Base-by-base conservation (phyloP, 2,888 invertebrate genomes). In the Rhimphoctona megacephalus region DNA sequence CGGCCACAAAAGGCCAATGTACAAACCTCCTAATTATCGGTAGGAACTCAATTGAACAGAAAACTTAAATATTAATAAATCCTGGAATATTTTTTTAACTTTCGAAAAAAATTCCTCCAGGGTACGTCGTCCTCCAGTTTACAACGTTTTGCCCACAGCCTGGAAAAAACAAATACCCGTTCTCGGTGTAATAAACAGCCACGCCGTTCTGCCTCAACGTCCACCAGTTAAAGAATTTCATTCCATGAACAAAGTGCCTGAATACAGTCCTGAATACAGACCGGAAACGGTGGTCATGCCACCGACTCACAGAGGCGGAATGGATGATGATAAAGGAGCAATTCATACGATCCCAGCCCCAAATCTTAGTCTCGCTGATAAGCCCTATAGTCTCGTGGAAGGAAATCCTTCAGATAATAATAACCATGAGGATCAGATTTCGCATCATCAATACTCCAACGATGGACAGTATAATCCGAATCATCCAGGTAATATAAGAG, bases 271-370 rank as follows among this genome's bases (percentile, higher is more conserved):
- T 0, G 91, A 92, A 72, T 91, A 91, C 66, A 88, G 91, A 30
- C 91, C 92, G 54, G 92, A 92, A 74, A 81, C 90, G 2, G 86
- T 88, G 22, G 86, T 90, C 2, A 79, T 92, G 69, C 90, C 92
- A 30, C 87, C 92, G 6, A 91, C 90, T 2, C 92, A 93, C 84
- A 89, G 92, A 43, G 92, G 90, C 0, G 89, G 88, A 17, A 76
- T 93, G 36, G 93, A 94, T 83, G 93, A 94, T 84, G 94, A 95
- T 85, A 95, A 96, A 92, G 97, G 97, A 90, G 97, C 97, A 2
- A 98, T 98, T 92, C 97, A 97, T 94, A 97, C 98, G 14, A 97
- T 98, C 89, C 97, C 97, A 92, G 98, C 98, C 36, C 98, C 98
- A 11, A 97, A 98, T 95, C 95, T 98, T 74, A 96, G 96, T 89